Evolutionary conservation across 2,888 invertebrate genomes (phyloP).

Genomic region (Schrankia costaestrigalis): DNA sequence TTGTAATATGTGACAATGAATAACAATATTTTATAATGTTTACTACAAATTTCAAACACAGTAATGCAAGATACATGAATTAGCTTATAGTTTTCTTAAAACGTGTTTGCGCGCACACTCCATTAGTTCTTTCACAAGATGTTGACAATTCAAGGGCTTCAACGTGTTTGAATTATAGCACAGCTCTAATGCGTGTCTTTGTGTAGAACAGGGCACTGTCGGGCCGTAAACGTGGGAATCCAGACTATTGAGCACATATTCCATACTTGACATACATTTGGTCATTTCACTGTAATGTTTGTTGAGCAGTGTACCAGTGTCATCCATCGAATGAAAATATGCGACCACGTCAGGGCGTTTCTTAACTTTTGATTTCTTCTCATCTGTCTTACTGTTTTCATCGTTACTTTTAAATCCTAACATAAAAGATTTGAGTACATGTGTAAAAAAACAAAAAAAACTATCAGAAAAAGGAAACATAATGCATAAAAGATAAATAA

Average conservation of each 20-base stretch:
- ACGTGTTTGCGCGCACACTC: constrained; percentile 32
- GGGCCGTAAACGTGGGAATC: not conserved
- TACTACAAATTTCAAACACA: constrained; percentile 8
- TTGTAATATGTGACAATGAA: not conserved
- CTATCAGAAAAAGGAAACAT: constrained; percentile 12
- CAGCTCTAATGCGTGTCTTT: constrained; percentile 17
- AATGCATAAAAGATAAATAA: constrained; percentile 9
- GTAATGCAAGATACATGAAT: constrained; percentile 3
- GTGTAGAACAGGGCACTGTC: constrained; percentile 18
- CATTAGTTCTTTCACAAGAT: constrained; percentile 25
- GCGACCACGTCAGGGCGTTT: too few species aligned
- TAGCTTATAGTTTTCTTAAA: constrained; percentile 3
- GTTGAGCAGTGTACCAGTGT: constrained; percentile 19
- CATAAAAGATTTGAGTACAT: constrained; percentile 7
- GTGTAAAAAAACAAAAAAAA: constrained; percentile 23
- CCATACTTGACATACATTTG: constrained; percentile 14
- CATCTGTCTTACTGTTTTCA: constrained; percentile 7
- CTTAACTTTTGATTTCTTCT: too few species aligned
- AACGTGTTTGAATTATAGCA: constrained; percentile 26
- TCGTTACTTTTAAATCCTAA: constrained; percentile 13
- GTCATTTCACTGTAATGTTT: constrained; percentile 27
- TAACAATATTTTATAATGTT: too few species aligned
- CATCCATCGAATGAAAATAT: constrained; percentile 11
- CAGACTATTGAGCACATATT: constrained; percentile 11
- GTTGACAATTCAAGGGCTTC: constrained; percentile 30